Evolutionary conservation across 2,888 invertebrate genomes (phyloP).

Genomic region (Mechanitis mazaeus): DNA sequence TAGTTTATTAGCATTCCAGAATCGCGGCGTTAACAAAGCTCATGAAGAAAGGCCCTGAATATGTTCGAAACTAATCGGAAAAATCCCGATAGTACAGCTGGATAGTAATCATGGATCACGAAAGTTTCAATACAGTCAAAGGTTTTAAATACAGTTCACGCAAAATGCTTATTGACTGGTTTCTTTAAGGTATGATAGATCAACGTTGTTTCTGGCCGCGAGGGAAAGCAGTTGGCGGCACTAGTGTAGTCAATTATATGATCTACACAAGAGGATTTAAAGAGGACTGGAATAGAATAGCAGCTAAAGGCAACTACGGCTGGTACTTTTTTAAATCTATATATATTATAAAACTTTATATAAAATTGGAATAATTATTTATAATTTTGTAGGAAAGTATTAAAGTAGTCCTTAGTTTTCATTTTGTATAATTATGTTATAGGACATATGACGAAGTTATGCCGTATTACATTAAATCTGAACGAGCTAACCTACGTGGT

Average conservation of each 20-base stretch:
- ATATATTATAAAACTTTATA: not conserved
- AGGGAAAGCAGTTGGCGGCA: constrained; percentile 70
- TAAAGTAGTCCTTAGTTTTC: not conserved
- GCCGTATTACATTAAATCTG: constrained; percentile 79
- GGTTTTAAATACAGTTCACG: no score
- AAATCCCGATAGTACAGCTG: no score
- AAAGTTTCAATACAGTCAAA: no score
- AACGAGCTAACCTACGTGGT: constrained; percentile 68
- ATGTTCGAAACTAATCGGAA: no score
- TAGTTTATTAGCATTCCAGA: no score
- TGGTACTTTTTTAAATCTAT: constrained; percentile 61
- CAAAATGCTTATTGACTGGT: not conserved
- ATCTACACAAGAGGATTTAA: constrained; percentile 81
- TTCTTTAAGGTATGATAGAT: constrained; percentile 54
- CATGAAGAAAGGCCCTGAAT: no score
- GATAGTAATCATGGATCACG: no score
- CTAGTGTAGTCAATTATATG: constrained; percentile 76
- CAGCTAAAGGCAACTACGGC: constrained; percentile 78
- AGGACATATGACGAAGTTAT: constrained; percentile 79
- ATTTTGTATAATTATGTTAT: constrained; percentile 23
- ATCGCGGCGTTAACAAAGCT: no score
- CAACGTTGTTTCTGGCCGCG: constrained; percentile 68
- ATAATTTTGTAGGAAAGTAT: no score
- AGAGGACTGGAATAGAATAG: constrained; percentile 81
- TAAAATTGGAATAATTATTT: no score